Evolutionary conservation across 2,888 invertebrate species (phyloP), one percentile per base, ranked within the genome.

Genomic region (Lottia gigantea): DNA sequence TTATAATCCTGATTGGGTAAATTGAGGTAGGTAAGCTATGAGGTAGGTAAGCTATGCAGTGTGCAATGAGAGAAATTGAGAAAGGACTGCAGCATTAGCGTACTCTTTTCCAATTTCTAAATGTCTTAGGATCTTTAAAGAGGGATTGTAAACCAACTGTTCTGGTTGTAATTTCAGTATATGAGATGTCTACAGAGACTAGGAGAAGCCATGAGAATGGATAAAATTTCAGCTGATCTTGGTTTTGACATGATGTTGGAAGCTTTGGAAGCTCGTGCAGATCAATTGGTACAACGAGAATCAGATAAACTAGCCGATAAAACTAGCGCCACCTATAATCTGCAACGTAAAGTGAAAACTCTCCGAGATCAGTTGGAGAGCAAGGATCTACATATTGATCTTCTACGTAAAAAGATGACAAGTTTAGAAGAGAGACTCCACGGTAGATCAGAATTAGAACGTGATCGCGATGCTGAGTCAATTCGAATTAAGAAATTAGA

Each of bases 301-400:
- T 93, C 93, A 83, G 95, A 95, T 88, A 93, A 94, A 88, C 91
- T 95, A 72, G 94, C 93, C 19, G 95, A 95, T 89, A 94, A 94
- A 92, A 94, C 94, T 31, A 93, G 55, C 55, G 23, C 55, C n/a
- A 94, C 95, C 67, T 96, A 96, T 88, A 95, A 95, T 85, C 91
- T 97, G 55, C 96, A 97, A 89, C 91, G 96, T 73, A 92, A 96
- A 76, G 93, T 87, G 23, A 92, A 95, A 78, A 94, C 94, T 11
- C 90, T 96, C 16, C 91, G 96, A 66, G 97, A 97, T 86, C 96
- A 97, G 87, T 91, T 97, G 46, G 96, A 96, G 85, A 92, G 96
- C 71, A 93, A 96, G 83, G 97, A 97, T 86, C 91, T 97, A 61
- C 97, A 97, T 87, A 90, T 97, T 84, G 97, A 97, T 89, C 91